These are phyloP conservation scores for Cerceris ruficornis DNA, from an alignment of 2,888 invertebrate species.

Conservation along the genomic window DNA sequence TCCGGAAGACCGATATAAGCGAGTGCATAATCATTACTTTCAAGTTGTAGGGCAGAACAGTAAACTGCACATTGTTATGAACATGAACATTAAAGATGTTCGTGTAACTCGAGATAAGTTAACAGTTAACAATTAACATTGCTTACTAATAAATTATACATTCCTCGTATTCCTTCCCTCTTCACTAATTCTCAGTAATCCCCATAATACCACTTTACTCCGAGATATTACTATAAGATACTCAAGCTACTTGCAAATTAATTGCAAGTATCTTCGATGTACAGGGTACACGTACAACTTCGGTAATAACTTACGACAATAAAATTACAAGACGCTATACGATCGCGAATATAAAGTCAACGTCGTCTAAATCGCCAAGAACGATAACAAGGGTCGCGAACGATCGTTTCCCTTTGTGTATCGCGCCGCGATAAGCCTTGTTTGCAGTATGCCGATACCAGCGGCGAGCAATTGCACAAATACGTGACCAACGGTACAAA, in stretches of 20 bases:
- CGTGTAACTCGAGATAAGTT: no score
- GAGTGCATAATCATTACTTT: no score
- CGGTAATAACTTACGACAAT: neutral
- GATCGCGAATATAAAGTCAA: slow-evolving; percentile 16
- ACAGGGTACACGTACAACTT: neutral
- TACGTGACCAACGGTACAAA: slow-evolving; percentile 1
- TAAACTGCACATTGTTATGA: no score
- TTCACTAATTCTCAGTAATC: no score
- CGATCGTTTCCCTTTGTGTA: slow-evolving; percentile 39
- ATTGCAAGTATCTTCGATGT: neutral
- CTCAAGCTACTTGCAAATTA: neutral
- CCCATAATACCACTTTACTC: no score
- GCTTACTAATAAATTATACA: no score
- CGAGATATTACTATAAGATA: neutral
- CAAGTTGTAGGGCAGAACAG: no score
- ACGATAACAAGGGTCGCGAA: slow-evolving; percentile 36
- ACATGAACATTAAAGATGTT: no score
- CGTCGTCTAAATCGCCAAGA: slow-evolving; percentile 9
- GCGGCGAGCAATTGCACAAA: neutral
- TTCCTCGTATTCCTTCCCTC: no score
- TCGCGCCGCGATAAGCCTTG: slow-evolving; percentile 31
- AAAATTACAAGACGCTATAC: neutral
- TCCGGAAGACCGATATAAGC: no score
- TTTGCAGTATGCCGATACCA: slow-evolving; percentile 1
- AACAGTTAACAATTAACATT: no score